These are phyloP conservation scores for Cettia cetti DNA, from an alignment of 2,113 vertebrate species.

Conservation along the genomic window DNA sequence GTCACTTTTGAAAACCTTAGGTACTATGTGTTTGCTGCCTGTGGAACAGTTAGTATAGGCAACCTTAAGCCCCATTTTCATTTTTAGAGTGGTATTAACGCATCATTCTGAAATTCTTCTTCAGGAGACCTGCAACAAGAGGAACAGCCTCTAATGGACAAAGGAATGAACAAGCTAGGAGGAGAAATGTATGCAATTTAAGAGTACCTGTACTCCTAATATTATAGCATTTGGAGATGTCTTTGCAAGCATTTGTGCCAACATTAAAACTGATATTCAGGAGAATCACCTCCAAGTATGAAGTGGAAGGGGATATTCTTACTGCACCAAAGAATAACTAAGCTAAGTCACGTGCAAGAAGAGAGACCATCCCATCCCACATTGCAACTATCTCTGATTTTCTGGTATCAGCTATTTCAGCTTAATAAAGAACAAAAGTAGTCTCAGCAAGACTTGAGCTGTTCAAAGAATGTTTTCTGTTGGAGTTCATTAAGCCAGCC, in stretches of 20 bases:
- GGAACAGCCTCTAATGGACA: conserved; percentile 8
- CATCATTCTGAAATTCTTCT: not conserved
- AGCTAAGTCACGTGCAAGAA: not conserved
- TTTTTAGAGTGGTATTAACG: not conserved
- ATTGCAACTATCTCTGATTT: not conserved
- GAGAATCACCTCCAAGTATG: not conserved
- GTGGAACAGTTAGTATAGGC: not conserved
- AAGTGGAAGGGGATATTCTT: not conserved
- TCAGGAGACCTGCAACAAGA: conserved; percentile 74
- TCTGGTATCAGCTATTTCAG: not conserved
- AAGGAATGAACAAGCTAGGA: not conserved
- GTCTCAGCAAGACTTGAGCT: not conserved
- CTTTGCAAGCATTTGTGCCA: not conserved
- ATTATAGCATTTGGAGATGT: not conserved
- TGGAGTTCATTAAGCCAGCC: not conserved
- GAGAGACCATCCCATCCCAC: not conserved
- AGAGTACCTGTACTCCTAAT: not conserved
- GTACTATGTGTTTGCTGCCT: not conserved
- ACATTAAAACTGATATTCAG: not conserved
- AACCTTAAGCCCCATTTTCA: not conserved
- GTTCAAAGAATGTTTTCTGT: not conserved
- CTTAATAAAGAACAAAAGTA: not conserved
- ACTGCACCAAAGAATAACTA: not conserved
- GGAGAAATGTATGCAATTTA: not conserved
- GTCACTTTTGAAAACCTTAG: not conserved